A percentile compares a stretch with the other conserved stretches of the same genome.
phyloP scores from a whole-genome alignment of 2,888 invertebrate genomes.

The Rotaria macrura region DNA sequence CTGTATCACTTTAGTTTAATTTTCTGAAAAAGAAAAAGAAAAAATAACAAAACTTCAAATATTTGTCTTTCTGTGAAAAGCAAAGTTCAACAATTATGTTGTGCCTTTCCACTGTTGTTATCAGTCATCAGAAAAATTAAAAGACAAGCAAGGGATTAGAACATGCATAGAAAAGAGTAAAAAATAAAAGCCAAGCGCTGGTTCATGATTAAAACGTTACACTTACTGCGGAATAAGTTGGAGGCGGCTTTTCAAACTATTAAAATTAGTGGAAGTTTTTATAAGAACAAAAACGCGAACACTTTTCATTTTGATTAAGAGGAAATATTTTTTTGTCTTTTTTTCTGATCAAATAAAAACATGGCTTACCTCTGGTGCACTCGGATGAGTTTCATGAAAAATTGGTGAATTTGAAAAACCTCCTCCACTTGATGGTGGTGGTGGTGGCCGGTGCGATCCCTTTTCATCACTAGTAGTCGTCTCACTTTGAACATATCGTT shows the following conservation, averaged over 20 bases:
- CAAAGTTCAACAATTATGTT: no score
- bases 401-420: neutral
- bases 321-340: no score
- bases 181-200: neutral
- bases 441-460: neutral
- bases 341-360: neutral
- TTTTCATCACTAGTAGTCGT: neutral
- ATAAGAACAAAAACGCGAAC: neutral
- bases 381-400: neutral
- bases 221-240: neutral
- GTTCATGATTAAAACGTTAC: neutral
- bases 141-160: neutral
- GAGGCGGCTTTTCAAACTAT: slow-evolving; percentile 21
- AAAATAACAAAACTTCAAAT: no score
- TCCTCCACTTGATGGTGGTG: neutral
- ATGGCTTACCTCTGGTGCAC: neutral
- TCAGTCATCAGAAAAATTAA: no score
- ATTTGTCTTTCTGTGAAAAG: no score
- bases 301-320: no score
- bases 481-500: slow-evolving; percentile 10
- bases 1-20: no score
- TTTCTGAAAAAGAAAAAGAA: no score
- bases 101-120: no score
- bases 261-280: neutral
- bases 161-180: neutral